Evolutionary conservation across 2,888 invertebrate genomes (phyloP).

Genomic region (Chaetogeoica ovagalla): DNA sequence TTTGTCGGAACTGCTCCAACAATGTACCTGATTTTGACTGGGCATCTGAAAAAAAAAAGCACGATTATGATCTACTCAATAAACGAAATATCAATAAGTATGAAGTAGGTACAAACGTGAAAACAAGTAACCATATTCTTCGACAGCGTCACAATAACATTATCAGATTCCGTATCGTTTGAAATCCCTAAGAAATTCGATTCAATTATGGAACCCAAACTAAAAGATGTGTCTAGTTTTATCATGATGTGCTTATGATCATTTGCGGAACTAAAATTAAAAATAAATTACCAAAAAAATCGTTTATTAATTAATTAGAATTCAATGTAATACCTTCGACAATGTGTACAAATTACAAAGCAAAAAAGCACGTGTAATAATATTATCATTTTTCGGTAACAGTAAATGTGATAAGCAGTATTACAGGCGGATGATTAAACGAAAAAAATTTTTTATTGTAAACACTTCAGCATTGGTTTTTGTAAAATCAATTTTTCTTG

Average conservation of each 20-base stretch:
- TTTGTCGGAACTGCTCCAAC: slow-evolving; percentile 51
- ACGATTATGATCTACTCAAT: background rate
- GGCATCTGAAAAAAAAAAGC: slow-evolving; percentile 25
- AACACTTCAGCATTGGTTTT: no score
- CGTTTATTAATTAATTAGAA: no score
- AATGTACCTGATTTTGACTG: slow-evolving; percentile 43
- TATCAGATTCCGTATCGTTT: slow-evolving; percentile 27
- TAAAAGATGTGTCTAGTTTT: slow-evolving; percentile 45
- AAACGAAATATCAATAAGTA: background rate
- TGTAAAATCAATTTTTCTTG: no score
- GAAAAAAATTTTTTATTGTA: no score
- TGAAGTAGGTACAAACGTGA: slow-evolving; percentile 21
- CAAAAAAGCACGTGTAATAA: no score
- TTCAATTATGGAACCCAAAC: slow-evolving; percentile 49
- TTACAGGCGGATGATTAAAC: no score
- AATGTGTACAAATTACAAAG: no score
- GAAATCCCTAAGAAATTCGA: slow-evolving; percentile 47
- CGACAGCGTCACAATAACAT: slow-evolving; percentile 45
- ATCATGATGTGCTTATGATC: slow-evolving; percentile 31
- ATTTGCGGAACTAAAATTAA: background rate
- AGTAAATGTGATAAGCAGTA: no score
- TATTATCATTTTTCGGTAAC: no score
- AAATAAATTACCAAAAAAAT: background rate
- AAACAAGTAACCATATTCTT: slow-evolving; percentile 52
- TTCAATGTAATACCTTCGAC: no score